Evolutionary conservation across 2,797 vertebrate species (phyloP), one percentile per base, ranked within the genome.

Genomic region (Eospalax fontanierii): DNA sequence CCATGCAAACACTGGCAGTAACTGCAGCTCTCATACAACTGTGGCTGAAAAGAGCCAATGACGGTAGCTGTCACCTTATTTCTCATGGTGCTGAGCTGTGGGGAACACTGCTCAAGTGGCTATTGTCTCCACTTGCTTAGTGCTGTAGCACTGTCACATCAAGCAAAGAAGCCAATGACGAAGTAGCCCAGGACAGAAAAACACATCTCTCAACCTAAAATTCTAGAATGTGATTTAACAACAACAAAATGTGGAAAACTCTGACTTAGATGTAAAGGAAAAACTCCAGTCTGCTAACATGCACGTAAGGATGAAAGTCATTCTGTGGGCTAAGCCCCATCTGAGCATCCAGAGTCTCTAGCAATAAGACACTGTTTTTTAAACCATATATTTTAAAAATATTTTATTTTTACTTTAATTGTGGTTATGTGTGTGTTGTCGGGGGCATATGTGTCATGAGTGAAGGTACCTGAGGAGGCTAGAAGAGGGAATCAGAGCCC

Each of bases 211-310:
- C 33, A 0, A n/a, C 24, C 81, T 35, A 40, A 86, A 79, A 14
- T 24, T 10, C 12, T 40, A 35, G 22, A n/a, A 21, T 28, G 1
- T 16, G 75, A 50, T 40, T 10, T n/a, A 46, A 54, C 0, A 4
- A 43, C 18, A 84, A 89, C 61, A 3, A 79, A 84, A 82, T 22
- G 66, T 66, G 19, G 88, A 38, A n/a, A 63, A 28, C 4, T 30
- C 1, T 54, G 65, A 15, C 22, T n/a, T 4, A 33, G 71, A 26
- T 12, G 22, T 4, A 87, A 46, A 89, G 65, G 66, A 79, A n/a
- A 86, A 82, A 24, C 7, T 85, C n/a, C 30, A 7, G 21, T 24
- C 38, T 21, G 30, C 28, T 24, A 22, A 50, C 8, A 26, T 3
- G 40, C 11, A 5, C 7, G 40, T 63, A 9, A 5, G 11, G 5